phyloP scores from a whole-genome alignment of 2,113 vertebrate species.

The Morphnarchus princeps region DNA sequence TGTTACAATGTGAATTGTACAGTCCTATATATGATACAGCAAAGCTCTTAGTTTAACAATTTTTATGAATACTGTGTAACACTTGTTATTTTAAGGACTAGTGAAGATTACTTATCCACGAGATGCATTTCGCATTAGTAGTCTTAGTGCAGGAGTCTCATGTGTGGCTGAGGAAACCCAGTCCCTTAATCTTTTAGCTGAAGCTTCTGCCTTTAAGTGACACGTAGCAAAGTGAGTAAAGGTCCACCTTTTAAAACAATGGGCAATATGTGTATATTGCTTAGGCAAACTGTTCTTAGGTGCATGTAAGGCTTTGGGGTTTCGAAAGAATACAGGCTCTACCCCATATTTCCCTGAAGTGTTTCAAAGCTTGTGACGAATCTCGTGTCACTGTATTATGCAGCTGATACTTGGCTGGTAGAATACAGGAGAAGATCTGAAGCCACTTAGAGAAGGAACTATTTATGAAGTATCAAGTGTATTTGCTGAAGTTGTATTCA shows the following conservation, averaged over 20 bases:
- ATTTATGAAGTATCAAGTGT: background rate
- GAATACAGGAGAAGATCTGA: background rate
- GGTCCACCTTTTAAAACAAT: background rate
- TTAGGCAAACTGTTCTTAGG: background rate
- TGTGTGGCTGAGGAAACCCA: background rate
- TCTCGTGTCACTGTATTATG: background rate
- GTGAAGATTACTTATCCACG: rapidly evolving
- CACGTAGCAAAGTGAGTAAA: background rate
- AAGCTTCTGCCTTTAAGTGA: background rate
- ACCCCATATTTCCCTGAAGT: background rate
- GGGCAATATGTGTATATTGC: background rate
- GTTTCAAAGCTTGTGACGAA: background rate
- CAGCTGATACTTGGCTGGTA: background rate
- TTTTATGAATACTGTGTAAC: background rate
- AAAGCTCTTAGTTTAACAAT: background rate
- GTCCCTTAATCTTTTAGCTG: background rate
- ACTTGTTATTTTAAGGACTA: background rate
- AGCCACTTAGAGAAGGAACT: background rate
- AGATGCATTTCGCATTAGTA: background rate
- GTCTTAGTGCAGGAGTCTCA: background rate
- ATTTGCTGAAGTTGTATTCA: background rate
- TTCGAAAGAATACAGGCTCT: background rate
- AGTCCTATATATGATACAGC: too few species aligned
- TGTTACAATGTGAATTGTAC: background rate
- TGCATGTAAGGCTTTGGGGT: background rate